Percentiles rank a stretch among this genome's conserved stretches.
Evolutionary conservation across 2,888 invertebrate genomes (phyloP).

Genomic region (Tachina lurida): DNA sequence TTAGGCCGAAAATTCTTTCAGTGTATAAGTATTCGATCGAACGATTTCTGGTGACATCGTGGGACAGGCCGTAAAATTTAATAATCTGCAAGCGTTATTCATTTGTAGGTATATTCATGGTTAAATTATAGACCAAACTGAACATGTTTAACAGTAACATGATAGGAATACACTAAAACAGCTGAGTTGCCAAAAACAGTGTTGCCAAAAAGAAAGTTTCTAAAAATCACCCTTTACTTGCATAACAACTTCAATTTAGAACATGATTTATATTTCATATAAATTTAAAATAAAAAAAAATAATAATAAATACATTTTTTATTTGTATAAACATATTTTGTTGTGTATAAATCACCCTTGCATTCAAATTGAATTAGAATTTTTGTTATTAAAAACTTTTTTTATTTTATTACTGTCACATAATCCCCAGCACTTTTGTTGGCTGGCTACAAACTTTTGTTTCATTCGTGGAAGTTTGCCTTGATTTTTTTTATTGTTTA

Average conservation of each 20-base stretch:
- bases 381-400: constrained; percentile 19
- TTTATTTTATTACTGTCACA: constrained; percentile 50
- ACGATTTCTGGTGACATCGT: too few species aligned
- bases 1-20: too few species aligned
- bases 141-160: too few species aligned
- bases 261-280: neutral
- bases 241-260: neutral
- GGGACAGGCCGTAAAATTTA: too few species aligned
- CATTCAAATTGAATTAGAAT: constrained; percentile 28
- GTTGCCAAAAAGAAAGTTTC: too few species aligned
- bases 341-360: constrained; percentile 31
- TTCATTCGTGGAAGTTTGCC: constrained; percentile 5
- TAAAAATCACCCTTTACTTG: too few species aligned
- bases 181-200: too few species aligned
- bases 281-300: neutral
- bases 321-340: neutral
- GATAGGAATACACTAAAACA: too few species aligned
- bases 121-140: too few species aligned
- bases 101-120: too few species aligned
- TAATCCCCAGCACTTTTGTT: constrained; percentile 29
- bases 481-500: constrained; percentile 41
- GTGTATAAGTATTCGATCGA: too few species aligned
- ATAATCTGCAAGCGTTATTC: too few species aligned
- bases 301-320: neutral
- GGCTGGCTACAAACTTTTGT: constrained; percentile 5